Conservation (phyloP, 2,797 vertebrate genomes). For the Cryptoblepharus egeriae region DNA sequence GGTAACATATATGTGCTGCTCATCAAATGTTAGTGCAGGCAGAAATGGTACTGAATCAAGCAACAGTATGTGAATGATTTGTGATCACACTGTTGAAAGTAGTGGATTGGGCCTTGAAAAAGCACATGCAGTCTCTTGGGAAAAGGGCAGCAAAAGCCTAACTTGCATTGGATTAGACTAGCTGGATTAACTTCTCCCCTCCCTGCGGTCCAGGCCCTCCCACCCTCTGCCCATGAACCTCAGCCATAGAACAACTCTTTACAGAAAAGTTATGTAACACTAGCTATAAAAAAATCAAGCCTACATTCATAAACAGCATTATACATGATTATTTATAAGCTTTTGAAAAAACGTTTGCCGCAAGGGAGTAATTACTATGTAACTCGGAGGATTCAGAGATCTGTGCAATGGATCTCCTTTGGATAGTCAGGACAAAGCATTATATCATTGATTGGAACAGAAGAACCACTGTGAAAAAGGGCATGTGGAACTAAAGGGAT, state of each 20-base stretch:
- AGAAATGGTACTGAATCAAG: background rate
- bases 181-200: no score
- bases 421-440: constrained; percentile 10
- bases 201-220: no score
- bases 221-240: background rate
- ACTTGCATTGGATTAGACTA: no score
- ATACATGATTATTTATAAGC: constrained; percentile 18
- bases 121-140: background rate
- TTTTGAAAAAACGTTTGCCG: constrained; percentile 3
- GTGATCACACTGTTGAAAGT: background rate
- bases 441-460: constrained; percentile 14
- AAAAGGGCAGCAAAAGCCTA: background rate
- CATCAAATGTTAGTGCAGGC: background rate
- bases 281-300: background rate
- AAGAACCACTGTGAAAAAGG: constrained; percentile 10
- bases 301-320: constrained; percentile 1
- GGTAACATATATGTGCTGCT: background rate
- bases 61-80: background rate
- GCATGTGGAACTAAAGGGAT: constrained; percentile 14
- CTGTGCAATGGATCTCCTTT: constrained; percentile 7
- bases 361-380: constrained; percentile 19
- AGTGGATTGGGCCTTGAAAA: background rate
- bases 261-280: background rate
- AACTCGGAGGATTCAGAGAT: constrained; percentile 15
- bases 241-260: background rate